These are phyloP conservation scores for Nephrotoma appendiculata DNA, from an alignment of 2,888 invertebrate genomes.

Conservation along the genomic window DNA sequence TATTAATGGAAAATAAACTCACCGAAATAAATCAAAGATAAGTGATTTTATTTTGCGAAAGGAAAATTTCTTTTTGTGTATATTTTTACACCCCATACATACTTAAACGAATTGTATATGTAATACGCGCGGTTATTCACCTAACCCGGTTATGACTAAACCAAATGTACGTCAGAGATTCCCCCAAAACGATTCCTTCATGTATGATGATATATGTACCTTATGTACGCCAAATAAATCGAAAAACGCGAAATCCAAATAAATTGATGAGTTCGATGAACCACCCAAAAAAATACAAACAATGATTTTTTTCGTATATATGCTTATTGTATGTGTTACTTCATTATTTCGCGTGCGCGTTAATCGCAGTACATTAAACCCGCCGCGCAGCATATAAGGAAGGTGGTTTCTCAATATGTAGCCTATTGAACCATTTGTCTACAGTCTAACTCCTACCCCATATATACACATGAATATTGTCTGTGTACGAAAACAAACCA, in stretches of 20 bases:
- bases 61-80: background rate
- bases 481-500: background rate
- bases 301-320: background rate
- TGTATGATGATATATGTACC: background rate
- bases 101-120: background rate
- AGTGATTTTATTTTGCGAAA: background rate
- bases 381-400: background rate
- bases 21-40: background rate
- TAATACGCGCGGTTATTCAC: background rate
- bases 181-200: background rate
- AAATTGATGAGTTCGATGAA: background rate
- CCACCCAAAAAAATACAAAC: background rate
- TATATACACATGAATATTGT: background rate
- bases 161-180: background rate
- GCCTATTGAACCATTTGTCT: background rate
- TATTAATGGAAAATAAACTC: background rate
- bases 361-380: background rate
- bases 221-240: background rate
- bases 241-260: background rate
- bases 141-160: background rate
- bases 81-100: background rate
- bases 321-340: background rate
- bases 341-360: background rate
- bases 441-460: background rate
- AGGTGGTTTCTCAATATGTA: background rate